Evolutionary conservation across 2,797 vertebrate genomes (phyloP), one percentile per base, ranked within the genome.

Genomic region (Enteromius fasciolatus): DNA sequence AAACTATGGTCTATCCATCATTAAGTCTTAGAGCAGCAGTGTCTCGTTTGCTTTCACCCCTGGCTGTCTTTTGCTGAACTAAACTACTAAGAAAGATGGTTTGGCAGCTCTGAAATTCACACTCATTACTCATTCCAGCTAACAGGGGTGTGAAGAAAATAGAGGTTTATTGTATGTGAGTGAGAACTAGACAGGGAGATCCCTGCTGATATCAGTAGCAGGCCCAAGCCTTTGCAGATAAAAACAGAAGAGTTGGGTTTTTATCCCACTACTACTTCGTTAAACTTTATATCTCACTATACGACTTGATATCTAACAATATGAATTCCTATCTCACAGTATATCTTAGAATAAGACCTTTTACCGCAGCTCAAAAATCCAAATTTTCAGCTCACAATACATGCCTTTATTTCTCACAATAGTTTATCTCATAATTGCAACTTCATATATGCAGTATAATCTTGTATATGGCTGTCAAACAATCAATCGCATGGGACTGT

Each of bases 71-170:
- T 80, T 36, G n/a, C 70, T 11, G 20, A 68, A 72, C 59, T 80
- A 77, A 66, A 83, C 67, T 14, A 15, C 36, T 78, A 72, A 85
- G 61, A 77, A 78, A 85, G 68, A 73, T 83, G 25, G 48, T 61
- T 77, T 82, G 80, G 57, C 64, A 80, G 70, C 70, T 66, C 25
- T 57, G 48, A 87, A 87, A 83, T 74, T 72, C 79, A 80, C n/a
- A 73, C 48, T 41, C 81, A 79, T 87, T 66, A 77, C 57, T 82
- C 78, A 76, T 73, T 59, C 52, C 83, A 77, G 28, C 69, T 73
- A 72, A 46, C 20, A 8, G 57, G 8, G 39, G 15, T 82, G 33
- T 54, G 59, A 25, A 80, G 77, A 44, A 80, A 77, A 85, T 23
- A 83, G 31, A 78, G 23, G 74, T 44, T 44, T 57, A 44, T 5